A percentile compares a stretch with the other conserved stretches of the same genome.
Conservation (phyloP, 2,797 vertebrate species). For the Percopsis omiscomaycus region DNA sequence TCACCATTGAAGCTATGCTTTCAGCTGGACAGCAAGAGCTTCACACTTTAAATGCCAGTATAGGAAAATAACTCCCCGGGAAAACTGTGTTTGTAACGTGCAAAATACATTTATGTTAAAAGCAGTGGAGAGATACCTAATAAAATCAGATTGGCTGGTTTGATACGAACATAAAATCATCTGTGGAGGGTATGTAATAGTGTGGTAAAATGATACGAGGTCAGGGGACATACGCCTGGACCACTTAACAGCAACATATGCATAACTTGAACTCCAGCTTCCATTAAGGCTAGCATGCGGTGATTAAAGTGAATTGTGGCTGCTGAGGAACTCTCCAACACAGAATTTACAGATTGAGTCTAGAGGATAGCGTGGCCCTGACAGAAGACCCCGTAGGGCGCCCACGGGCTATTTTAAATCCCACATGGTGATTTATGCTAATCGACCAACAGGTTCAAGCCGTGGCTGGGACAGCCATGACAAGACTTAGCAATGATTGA, state of each 20-base stretch:
- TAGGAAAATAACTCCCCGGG: not conserved
- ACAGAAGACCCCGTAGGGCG: constrained; percentile 29
- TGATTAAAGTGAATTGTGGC: constrained; percentile 61
- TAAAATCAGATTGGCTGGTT: constrained; percentile 12
- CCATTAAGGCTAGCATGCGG: constrained; percentile 51
- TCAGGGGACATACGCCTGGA: constrained; percentile 34
- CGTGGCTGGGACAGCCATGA: constrained; percentile 22
- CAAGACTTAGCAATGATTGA: constrained; percentile 36
- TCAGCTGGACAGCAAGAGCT: not conserved
- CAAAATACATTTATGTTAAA: constrained; percentile 18
- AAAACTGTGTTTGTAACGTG: constrained; percentile 16
- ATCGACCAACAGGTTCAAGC: constrained; percentile 45
- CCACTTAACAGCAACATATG: constrained; percentile 42
- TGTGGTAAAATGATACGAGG: constrained; percentile 32
- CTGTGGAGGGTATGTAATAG: constrained; percentile 27
- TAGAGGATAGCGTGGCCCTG: constrained; percentile 46
- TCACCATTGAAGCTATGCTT: constrained; percentile 10
- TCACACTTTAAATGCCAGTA: not conserved
- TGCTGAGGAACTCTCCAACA: constrained; percentile 39
- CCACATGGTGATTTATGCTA: constrained; percentile 42
- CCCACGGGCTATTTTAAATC: constrained; percentile 49
- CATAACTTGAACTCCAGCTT: constrained; percentile 30
- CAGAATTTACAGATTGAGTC: constrained; percentile 18
- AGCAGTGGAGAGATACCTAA: not conserved
- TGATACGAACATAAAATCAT: constrained; percentile 29